Base-by-base conservation (phyloP, 2,797 vertebrate genomes). In the Notoglanidium macrostoma region DNA sequence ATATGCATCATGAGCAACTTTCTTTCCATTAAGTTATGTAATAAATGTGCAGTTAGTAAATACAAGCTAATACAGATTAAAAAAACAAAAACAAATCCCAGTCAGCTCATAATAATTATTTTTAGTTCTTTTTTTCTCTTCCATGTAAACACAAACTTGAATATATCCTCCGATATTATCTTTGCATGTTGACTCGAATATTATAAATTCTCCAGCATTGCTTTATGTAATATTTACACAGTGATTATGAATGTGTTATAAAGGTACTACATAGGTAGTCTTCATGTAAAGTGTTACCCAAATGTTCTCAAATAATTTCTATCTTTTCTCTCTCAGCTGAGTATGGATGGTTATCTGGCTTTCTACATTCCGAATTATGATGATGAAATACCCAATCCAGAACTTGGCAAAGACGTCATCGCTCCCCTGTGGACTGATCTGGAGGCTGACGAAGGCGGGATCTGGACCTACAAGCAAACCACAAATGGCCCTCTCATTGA, bases 351-450 rank as follows among this genome's bases (percentile, higher is more conserved):
- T 14, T 83, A 83, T 32, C n/a, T 83, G 9, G 26, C 63, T 49
- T 83, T 83, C 46, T 83, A 21, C n/a, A 3, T 29, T 68, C 81
- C 81, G 51, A 9, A 65, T 49, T 5, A 23, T 9, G 21, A 51
- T 21, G 26, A 19, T 32, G 26, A 67, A 83, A 0, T 65, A 11
- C 81, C 81, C 11, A 51, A 68, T 8, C 81, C 0, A 51, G 2
- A 83, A 5, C 63, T 83, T 0, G 14, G 46, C n/a, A 32, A 83
- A 65, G 29, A 83, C 17, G 9, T 83, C 44, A 83, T 83, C 5
- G 81, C 81, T 51, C 81, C 81, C 29, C 46, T 83, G 63, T 83
- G 81, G 81, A 67, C 81, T n/a, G 44, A 83, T 51, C 3, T 83
- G 8, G 46, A 83, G 0, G n/a, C 10, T 51, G n/a, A 35, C 9